A percentile compares a stretch with the other conserved stretches of the same genome.
Conservation (phyloP, 2,888 invertebrate genomes). For the Nomada fabriciana region DNA sequence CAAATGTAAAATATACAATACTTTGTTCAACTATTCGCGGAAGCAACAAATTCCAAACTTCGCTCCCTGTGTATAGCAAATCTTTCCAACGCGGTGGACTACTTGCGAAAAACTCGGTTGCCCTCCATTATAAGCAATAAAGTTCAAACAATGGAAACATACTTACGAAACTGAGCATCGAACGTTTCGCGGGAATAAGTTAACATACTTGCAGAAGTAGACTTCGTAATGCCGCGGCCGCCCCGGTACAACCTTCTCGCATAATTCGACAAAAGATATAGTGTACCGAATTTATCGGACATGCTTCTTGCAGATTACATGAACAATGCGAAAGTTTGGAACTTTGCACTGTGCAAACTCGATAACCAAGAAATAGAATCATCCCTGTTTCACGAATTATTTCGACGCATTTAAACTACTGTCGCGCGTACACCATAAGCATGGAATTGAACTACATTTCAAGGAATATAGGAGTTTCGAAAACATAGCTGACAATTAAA, state of each 20-base stretch:
- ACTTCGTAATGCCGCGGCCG: background rate
- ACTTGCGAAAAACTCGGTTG: constrained; percentile 28
- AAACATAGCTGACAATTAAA: too few species aligned
- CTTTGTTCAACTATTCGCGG: too few species aligned
- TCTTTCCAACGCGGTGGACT: background rate
- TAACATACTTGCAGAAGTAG: background rate
- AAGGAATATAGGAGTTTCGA: too few species aligned
- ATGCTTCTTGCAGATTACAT: background rate
- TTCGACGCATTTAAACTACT: too few species aligned
- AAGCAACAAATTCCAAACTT: background rate
- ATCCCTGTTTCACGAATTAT: too few species aligned
- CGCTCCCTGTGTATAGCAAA: background rate
- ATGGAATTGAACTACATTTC: too few species aligned
- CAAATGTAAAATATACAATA: too few species aligned
- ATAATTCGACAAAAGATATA: constrained; percentile 3
- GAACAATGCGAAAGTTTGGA: background rate
- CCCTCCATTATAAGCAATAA: constrained; percentile 27
- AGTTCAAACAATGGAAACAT: constrained; percentile 5
- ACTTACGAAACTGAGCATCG: constrained; percentile 17
- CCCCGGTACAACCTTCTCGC: background rate
- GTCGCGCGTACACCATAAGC: too few species aligned
- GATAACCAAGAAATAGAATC: background rate
- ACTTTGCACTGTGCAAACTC: background rate
- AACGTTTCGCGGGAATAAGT: constrained; percentile 11
- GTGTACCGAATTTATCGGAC: background rate